Evolutionary conservation across 2,888 invertebrate genomes (phyloP).

Genomic region (Agonopterix arenella): DNA sequence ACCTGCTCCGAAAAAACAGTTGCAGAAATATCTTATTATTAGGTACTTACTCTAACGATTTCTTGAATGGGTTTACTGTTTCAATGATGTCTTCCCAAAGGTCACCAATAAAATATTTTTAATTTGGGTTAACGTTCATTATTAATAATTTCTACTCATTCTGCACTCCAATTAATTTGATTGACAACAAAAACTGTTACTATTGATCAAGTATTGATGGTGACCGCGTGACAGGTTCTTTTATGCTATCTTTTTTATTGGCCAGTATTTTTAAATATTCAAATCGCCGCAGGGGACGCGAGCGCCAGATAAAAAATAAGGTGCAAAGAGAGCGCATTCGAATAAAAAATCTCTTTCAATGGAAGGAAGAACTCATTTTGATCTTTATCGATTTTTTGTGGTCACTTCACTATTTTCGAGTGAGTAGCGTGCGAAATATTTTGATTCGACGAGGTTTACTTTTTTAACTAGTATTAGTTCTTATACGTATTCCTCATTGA

Average conservation of each 20-base stretch:
- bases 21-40: too few species aligned
- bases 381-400: background rate
- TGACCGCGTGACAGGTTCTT: conserved; percentile 10
- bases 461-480: too few species aligned
- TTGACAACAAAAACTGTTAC: conserved; percentile 21
- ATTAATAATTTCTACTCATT: background rate
- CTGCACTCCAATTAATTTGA: conserved; percentile 28
- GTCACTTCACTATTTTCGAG: background rate
- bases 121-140: too few species aligned
- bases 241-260: conserved; percentile 3
- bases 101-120: too few species aligned
- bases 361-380: background rate
- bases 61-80: too few species aligned
- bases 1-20: too few species aligned
- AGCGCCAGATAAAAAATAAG: background rate
- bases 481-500: too few species aligned
- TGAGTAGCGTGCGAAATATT: too few species aligned
- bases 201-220: conserved; percentile 14
- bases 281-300: conserved; percentile 15
- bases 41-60: too few species aligned
- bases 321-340: conserved; percentile 1
- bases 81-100: too few species aligned
- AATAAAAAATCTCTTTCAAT: background rate
- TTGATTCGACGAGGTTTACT: too few species aligned
- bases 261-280: conserved; percentile 4